Base-by-base conservation (phyloP, 2,113 vertebrate species). In the Xiphias gladius region DNA sequence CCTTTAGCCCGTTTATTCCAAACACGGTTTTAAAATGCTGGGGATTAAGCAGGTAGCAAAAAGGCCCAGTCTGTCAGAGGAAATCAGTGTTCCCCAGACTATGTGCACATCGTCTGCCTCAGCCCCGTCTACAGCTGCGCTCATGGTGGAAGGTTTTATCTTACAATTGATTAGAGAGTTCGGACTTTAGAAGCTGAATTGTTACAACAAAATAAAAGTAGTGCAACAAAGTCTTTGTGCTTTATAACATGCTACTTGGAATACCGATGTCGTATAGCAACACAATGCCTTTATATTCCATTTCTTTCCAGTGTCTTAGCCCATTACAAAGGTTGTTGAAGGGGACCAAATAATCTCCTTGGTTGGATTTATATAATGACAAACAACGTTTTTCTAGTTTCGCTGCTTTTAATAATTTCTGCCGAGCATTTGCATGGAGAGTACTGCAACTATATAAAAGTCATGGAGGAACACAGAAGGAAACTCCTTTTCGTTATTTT, bases 41-140 rank as follows among this genome's bases (percentile, higher is more conserved):
- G 32, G 89, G 94, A 95, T 95, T 95, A 95, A 89, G 92, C 89
- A 91, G 93, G 91, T 93, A 93, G 94, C 91, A 92, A 90, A 91
- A 89, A 92, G 90, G 84, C 68, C 80, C 82, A 80, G 92, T 92
- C 92, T 93, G 91, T 94, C 80, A 68, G 82, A 93, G 88, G 87
- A 86, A 95, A 92, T 94, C 85, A 83, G 85, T 39, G 81, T 72
- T 86, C 86, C 87, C 84, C 78, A 80, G 89, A 84, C 85, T 87
- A 43, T 72, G 32, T 82, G 85, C 30, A 57, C 73, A n/a, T 80
- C 24, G 54, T 77, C 73, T 84, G 85, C 81, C 81, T 90, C 89
- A 64, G 69, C 64, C 35, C 82, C 70, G 63, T 92, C 87, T 79
- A 62, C 62, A 82, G 83, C 80, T 84, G 80, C 84, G 78, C 58